Base-by-base conservation (phyloP, 2,797 vertebrate species). In the Gastrophryne carolinensis region DNA sequence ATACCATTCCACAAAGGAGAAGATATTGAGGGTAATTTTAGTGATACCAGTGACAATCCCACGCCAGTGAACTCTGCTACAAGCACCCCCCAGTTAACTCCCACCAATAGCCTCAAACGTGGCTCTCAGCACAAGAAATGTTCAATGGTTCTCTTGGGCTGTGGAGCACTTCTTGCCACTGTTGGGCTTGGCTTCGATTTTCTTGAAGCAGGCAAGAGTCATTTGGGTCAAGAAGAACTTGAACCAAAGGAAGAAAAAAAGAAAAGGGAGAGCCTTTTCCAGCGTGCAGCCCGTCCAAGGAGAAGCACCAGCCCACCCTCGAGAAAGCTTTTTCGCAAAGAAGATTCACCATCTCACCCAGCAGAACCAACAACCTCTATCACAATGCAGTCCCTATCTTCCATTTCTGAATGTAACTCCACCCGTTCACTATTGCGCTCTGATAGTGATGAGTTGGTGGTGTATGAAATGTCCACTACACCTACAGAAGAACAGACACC, bases 381-480 rank as follows among this genome's bases (percentile, higher is more conserved):
- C 53, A 98, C 96, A 0, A 88, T 97, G 79, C 91, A 96, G 58
- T 98, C 96, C 68, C 85, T 98, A 75, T 98, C 96, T 34, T 95
- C 97, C 10, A 90, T 94, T 85, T 96, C 97, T 0, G 96, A 98
- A 91, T 97, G 95, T 85, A 97, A 97, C 83, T 98, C 97, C 32
- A 98, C 96, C 0, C 94, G 94, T 29, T 98, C 96, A 6, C 87
- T 99, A 80, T 89, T 99, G 78, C 94, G 88, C 79, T 91, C 91
- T 0, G 97, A 98, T 88, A 98, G 95, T 2, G 94, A 98, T 79
- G 97, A 98, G 87, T 82, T 95, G 57, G 83, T 96, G 79, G 93
- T 93, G 1, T 94, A 89, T 17, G 91, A 92, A 79, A 92, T 92
- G 91, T 89, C 91, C 5, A 82, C 86, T 71, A 89, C 87, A 63